Conservation (phyloP, 2,797 vertebrate genomes). For the Molossus molossus region DNA sequence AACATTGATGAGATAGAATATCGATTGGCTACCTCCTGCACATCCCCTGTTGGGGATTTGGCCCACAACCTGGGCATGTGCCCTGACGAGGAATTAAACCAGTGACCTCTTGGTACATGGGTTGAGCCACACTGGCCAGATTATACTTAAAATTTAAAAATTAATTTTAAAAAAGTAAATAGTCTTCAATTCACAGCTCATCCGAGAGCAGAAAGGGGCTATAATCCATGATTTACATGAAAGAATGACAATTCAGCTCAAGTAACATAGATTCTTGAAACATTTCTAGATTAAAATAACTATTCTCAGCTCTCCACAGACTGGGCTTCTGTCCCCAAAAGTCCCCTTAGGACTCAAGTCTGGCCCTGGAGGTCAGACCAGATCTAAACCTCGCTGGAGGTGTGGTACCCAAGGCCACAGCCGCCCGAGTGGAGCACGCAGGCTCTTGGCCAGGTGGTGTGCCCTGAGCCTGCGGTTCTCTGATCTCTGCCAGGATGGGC, state of each 20-base stretch:
- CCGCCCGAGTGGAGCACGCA: neutral
- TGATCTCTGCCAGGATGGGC: slow-evolving; percentile 67
- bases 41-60: too few species aligned
- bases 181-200: neutral
- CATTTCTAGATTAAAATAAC: slow-evolving; percentile 24
- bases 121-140: too few species aligned
- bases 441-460: slow-evolving; percentile 64
- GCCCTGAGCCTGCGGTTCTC: slow-evolving; percentile 52
- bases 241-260: neutral
- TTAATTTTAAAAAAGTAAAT: neutral
- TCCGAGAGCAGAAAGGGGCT: neutral
- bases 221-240: neutral
- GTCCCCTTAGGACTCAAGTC: neutral
- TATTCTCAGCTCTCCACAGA: neutral
- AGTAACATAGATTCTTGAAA: neutral
- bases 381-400: neutral
- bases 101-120: too few species aligned
- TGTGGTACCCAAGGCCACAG: slow-evolving; percentile 20
- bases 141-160: neutral
- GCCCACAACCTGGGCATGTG: too few species aligned
- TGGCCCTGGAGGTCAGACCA: slow-evolving; percentile 1
- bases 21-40: too few species aligned
- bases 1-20: too few species aligned
- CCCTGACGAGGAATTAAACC: too few species aligned
- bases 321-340: slow-evolving; percentile 1